Conservation (phyloP, 2,113 vertebrate genomes). For the Phalacrocorax brasilianus region DNA sequence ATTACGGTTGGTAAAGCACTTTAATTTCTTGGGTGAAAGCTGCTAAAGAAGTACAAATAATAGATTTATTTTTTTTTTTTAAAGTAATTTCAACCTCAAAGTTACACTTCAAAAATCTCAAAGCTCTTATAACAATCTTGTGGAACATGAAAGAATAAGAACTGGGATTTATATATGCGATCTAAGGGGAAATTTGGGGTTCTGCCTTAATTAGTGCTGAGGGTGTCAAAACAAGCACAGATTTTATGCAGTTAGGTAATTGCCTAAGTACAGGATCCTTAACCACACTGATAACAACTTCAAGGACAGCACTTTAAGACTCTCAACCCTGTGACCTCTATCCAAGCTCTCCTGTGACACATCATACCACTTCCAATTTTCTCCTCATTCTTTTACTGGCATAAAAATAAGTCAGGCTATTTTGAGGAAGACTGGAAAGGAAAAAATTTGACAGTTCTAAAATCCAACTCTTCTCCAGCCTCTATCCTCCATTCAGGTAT, state of each 20-base stretch:
- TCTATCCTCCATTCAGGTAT: not conserved
- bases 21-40: not conserved
- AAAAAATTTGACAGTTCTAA: not conserved
- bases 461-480: not conserved
- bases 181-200: not conserved
- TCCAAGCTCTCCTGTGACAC: not conserved
- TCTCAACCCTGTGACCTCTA: not conserved
- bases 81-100: not conserved
- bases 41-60: not conserved
- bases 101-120: not conserved
- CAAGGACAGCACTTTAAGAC: not conserved
- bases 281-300: not conserved
- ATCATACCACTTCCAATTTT: not conserved
- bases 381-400: not conserved
- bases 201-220: not conserved
- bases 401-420: not conserved
- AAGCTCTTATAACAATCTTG: not conserved
- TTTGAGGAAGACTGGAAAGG: not conserved
- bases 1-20: not conserved
- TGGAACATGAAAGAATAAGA: not conserved
- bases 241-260: not conserved
- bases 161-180: not conserved
- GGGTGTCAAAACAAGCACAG: not conserved
- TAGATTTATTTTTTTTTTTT: not conserved
- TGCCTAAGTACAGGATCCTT: not conserved